Evolutionary conservation across 2,113 vertebrate genomes (phyloP), one percentile per base, ranked within the genome.

Genomic region (Narcine bancroftii): DNA sequence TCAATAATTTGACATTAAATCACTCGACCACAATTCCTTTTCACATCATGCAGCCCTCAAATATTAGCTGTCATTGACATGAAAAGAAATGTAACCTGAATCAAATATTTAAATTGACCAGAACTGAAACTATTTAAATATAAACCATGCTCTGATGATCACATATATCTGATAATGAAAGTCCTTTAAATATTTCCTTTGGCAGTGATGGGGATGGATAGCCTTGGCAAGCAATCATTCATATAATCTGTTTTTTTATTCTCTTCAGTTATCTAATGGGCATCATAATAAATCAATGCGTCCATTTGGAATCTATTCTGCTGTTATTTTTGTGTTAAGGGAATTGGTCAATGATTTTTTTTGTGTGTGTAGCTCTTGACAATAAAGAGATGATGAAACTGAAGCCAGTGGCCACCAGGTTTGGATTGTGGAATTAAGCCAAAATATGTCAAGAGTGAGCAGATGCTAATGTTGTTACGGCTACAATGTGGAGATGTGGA

Each of bases 101-200:
- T 87, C 81, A 87, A 19, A 87, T 60, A 87, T 36, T 87, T 60
- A 87, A 87, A 87, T 63, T 87, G 81, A 60, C 53, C 81, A 87
- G 81, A 21, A 36, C 53, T 60, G 53, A 87, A 87, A 36, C 53
- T 60, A 36, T 63, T 63, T 63, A 36, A 87, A 36, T 39, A 6
- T 87, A 36, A 60, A 7, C 53, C 50, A 87, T 87, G 53, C 53
- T 24, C 81, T 87, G 21, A 60, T 87, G 81, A 87, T 21, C 15
- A 56, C 81, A 87, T 17, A n/a, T 85, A 69, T 72, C n/a, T n/a
- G 50, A 85, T 17, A 24, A 87, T 87, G 81, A 87, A 87, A 21
- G 53, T 21, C 81, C 53, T 63, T 87, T 60, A 33, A 56, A 85
- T 36, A 87, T 53, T 63, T 39, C 81, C n/a, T 87, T 63, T 39